A percentile compares a stretch with the other conserved stretches of the same genome.
Conservation (phyloP, 2,113 vertebrate genomes). For the Cebus imitator region DNA sequence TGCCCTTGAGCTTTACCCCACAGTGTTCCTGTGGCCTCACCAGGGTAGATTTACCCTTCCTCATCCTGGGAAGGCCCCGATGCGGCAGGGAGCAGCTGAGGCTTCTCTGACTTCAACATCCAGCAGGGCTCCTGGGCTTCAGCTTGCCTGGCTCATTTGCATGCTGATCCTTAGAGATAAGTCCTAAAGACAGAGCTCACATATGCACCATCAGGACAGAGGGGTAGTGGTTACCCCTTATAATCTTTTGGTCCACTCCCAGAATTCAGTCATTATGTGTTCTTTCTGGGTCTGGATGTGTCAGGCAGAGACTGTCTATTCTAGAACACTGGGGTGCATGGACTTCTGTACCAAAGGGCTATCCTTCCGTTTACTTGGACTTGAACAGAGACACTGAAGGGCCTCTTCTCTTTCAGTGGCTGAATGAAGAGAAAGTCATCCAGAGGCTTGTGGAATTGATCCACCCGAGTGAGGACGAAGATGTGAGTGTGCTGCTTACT, state of each 20-base stretch:
- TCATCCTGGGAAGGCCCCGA: background rate
- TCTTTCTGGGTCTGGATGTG: background rate
- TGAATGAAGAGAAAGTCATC: conserved; percentile 93
- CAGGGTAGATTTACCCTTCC: background rate
- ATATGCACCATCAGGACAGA: rapidly evolving
- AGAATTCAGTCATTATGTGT: background rate
- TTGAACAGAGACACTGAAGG: background rate
- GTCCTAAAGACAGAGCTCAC: background rate
- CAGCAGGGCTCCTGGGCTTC: background rate
- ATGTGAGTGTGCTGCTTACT: conserved; percentile 84
- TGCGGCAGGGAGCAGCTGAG: too few relatives aligned
- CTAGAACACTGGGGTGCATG: rapidly evolving
- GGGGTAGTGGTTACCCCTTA: too few relatives aligned
- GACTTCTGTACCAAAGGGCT: background rate
- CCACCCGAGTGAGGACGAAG: conserved; percentile 93
- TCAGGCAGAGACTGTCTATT: background rate
- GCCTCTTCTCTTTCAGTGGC: conserved; percentile 87
- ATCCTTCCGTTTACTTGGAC: background rate
- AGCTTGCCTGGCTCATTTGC: background rate
- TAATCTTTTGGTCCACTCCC: too few relatives aligned
- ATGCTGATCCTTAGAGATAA: background rate
- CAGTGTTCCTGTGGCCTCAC: rapidly evolving
- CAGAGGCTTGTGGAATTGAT: conserved; percentile 95
- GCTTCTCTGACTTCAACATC: background rate
- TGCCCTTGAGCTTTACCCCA: background rate